These are phyloP conservation scores for Oceanites oceanicus DNA, from an alignment of 2,113 vertebrate species.

Conservation along the genomic window DNA sequence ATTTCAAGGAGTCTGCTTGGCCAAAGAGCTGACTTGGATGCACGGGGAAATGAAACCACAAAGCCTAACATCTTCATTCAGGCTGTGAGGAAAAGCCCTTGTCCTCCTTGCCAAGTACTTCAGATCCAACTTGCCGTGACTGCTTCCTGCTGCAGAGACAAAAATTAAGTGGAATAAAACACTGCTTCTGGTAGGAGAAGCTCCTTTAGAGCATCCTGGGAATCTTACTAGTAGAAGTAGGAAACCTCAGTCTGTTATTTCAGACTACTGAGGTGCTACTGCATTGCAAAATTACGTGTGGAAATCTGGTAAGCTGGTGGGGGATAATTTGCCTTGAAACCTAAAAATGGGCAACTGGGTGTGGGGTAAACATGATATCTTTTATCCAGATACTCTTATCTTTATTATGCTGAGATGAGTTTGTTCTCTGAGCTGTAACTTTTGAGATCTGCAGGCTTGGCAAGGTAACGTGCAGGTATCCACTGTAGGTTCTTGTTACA, in stretches of 20 bases:
- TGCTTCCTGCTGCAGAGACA: neutral
- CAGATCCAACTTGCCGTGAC: neutral
- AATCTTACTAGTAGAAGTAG: neutral
- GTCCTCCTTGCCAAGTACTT: constrained; percentile 9
- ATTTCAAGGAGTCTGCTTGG: neutral
- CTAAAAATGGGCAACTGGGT: neutral
- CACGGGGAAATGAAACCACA: neutral
- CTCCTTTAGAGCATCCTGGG: neutral
- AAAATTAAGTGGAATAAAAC: neutral
- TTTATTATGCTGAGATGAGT: neutral
- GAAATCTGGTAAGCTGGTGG: neutral
- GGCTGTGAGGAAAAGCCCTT: constrained; percentile 8
- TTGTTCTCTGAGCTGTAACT: neutral
- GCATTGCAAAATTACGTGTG: neutral
- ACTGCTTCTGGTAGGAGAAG: neutral
- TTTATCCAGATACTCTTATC: neutral
- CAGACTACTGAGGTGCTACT: neutral
- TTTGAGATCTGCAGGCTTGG: neutral
- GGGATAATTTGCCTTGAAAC: neutral
- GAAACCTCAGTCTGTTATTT: neutral
- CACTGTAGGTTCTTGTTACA: neutral
- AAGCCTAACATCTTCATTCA: neutral
- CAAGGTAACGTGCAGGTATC: neutral
- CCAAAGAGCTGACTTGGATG: neutral
- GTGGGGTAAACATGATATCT: neutral